Evolutionary conservation across 2,113 vertebrate genomes (phyloP).

Genomic region (Tonatia bakeri): DNA sequence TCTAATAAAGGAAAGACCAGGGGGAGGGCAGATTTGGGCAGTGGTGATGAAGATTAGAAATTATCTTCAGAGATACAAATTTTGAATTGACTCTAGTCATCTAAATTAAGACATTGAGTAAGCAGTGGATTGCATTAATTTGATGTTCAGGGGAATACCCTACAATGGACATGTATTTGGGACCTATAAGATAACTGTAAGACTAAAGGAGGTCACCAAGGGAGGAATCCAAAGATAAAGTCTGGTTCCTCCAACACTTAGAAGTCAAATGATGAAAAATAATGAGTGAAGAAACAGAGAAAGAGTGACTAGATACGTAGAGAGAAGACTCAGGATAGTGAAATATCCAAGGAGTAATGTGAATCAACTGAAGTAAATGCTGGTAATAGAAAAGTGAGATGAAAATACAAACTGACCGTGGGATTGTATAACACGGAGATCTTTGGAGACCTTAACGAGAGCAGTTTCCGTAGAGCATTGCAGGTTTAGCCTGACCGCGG

Average conservation of each 20-base stretch:
- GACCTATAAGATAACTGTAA: background rate
- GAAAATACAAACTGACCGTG: background rate
- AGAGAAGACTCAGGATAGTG: background rate
- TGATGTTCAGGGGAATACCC: background rate
- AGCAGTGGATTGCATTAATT: background rate
- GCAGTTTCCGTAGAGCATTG: background rate
- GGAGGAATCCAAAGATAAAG: rapidly evolving
- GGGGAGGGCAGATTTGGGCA: background rate
- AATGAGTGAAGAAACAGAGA: background rate
- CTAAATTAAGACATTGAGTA: background rate
- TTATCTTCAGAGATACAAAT: background rate
- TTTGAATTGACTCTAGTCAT: background rate
- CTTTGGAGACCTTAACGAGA: background rate
- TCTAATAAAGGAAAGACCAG: background rate
- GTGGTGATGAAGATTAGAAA: background rate
- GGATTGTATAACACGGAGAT: background rate
- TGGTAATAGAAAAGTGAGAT: background rate
- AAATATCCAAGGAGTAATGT: background rate
- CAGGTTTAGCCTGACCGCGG: background rate
- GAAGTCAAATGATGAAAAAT: background rate
- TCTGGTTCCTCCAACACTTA: background rate
- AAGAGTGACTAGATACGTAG: rapidly evolving
- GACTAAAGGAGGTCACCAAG: background rate
- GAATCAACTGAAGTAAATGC: background rate
- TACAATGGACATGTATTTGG: background rate